Evolutionary conservation across 2,888 invertebrate genomes (phyloP).

Genomic region (Hydrotaea cyrtoneurina): DNA sequence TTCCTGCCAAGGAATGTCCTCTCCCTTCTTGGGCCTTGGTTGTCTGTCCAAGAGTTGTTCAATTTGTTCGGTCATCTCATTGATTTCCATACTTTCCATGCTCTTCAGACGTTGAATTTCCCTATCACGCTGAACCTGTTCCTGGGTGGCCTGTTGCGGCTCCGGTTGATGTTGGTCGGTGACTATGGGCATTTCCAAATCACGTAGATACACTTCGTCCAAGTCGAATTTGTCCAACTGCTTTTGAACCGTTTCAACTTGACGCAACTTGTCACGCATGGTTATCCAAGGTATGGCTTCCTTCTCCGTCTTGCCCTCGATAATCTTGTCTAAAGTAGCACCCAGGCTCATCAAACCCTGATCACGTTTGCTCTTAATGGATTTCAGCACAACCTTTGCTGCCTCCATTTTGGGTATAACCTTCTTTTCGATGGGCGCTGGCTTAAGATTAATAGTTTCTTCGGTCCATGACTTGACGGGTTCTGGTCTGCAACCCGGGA

Average conservation of each 20-base stretch:
- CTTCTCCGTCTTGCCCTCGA: slow-evolving; percentile 78
- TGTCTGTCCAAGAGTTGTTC: slow-evolving; percentile 78
- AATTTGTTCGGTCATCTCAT: slow-evolving; percentile 79
- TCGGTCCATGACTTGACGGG: slow-evolving; percentile 84
- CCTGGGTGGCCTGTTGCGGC: slow-evolving; percentile 73
- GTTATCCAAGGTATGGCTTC: slow-evolving; percentile 80
- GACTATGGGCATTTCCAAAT: slow-evolving; percentile 72
- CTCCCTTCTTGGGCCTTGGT: slow-evolving; percentile 73
- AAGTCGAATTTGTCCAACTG: slow-evolving; percentile 79
- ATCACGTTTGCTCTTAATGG: slow-evolving; percentile 82
- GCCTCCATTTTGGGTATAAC: slow-evolving; percentile 82
- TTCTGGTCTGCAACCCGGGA: slow-evolving; percentile 79
- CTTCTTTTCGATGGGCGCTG: slow-evolving; percentile 82
- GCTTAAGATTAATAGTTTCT: slow-evolving; percentile 84
- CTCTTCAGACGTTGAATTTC: slow-evolving; percentile 79
- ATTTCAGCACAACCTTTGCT: slow-evolving; percentile 81
- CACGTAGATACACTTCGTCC: slow-evolving; percentile 81
- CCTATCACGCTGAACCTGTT: slow-evolving; percentile 80
- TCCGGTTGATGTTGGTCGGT: slow-evolving; percentile 73
- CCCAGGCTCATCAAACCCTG: slow-evolving; percentile 79
- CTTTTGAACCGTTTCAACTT: slow-evolving; percentile 80
- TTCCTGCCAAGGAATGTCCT: slow-evolving; percentile 79
- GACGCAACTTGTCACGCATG: slow-evolving; percentile 78
- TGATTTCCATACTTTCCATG: slow-evolving; percentile 79
- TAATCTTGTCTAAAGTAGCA: slow-evolving; percentile 79